Evolutionary conservation across 2,797 vertebrate species (phyloP).

Genomic region (Brachyalestes nurse): DNA sequence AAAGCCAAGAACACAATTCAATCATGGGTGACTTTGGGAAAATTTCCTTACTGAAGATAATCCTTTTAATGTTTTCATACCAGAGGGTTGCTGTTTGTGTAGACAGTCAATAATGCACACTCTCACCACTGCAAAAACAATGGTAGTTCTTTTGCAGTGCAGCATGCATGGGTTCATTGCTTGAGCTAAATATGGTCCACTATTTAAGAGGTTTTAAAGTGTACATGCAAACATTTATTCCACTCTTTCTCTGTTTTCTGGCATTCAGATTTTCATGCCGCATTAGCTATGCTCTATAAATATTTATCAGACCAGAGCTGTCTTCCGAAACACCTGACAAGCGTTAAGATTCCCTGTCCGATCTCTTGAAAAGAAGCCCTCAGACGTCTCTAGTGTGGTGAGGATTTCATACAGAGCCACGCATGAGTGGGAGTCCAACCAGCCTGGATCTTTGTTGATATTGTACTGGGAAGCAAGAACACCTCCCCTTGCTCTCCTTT

Average conservation of each 20-base stretch:
- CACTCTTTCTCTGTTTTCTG: conserved; percentile 30
- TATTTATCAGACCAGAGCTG: conserved; percentile 57
- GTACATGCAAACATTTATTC: conserved; percentile 12
- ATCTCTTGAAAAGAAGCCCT: conserved; percentile 48
- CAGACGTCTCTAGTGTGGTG: conserved; percentile 31
- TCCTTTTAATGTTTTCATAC: conserved; percentile 16
- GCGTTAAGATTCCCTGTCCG: conserved; percentile 60
- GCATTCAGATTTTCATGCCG: conserved; percentile 47
- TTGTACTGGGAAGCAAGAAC: conserved; percentile 8
- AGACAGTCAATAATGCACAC: background rate
- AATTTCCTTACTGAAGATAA: background rate
- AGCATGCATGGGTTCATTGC: conserved; percentile 14
- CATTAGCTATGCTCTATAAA: conserved; percentile 59
- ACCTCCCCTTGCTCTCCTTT: background rate
- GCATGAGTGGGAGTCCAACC: conserved; percentile 30
- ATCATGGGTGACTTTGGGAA: background rate
- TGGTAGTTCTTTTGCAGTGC: background rate
- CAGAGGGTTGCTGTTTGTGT: background rate
- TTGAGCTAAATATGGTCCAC: background rate
- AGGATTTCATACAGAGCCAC: conserved; percentile 49
- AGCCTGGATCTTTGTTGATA: conserved; percentile 25
- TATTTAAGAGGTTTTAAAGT: conserved; percentile 24
- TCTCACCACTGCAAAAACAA: background rate
- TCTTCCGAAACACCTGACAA: conserved; percentile 58
- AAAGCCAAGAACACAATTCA: conserved; percentile 38